phyloP scores from a whole-genome alignment of 92 coral and sea anemone species.

The Porites rus region DNA sequence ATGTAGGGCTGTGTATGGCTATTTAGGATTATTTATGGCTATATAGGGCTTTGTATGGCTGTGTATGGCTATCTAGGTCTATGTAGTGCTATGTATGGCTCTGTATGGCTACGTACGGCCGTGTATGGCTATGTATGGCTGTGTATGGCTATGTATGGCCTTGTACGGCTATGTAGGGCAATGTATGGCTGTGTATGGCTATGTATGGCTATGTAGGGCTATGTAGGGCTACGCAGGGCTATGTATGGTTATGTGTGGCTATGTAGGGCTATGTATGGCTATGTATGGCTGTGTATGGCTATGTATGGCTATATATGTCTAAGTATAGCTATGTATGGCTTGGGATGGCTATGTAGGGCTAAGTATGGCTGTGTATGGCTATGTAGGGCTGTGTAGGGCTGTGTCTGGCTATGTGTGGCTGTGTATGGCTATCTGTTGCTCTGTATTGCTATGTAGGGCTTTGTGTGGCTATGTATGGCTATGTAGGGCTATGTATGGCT shows the following conservation, averaged over 20 bases:
- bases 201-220: not conserved
- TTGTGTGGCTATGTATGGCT: not conserved
- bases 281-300: not conserved
- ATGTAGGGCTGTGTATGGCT: no score
- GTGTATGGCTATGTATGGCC: not conserved
- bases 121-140: not conserved
- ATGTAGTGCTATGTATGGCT: not conserved
- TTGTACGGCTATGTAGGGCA: not conserved
- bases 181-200: constrained; percentile 2
- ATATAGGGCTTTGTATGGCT: not conserved
- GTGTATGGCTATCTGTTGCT: not conserved
- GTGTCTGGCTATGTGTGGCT: not conserved
- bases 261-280: not conserved
- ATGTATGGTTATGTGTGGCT: not conserved
- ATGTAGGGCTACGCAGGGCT: constrained; percentile 2
- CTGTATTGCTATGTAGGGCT: not conserved
- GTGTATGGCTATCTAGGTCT: not conserved
- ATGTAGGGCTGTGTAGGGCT: not conserved
- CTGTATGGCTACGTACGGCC: not conserved
- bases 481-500: constrained; percentile 1
- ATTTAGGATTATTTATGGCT: no score
- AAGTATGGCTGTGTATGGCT: not conserved
- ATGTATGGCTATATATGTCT: constrained; percentile 5
- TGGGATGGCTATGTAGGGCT: constrained; percentile 7
- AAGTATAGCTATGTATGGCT: not conserved